Evolutionary conservation across 2,888 invertebrate species (phyloP).

Genomic region (Fragum whitleyi): DNA sequence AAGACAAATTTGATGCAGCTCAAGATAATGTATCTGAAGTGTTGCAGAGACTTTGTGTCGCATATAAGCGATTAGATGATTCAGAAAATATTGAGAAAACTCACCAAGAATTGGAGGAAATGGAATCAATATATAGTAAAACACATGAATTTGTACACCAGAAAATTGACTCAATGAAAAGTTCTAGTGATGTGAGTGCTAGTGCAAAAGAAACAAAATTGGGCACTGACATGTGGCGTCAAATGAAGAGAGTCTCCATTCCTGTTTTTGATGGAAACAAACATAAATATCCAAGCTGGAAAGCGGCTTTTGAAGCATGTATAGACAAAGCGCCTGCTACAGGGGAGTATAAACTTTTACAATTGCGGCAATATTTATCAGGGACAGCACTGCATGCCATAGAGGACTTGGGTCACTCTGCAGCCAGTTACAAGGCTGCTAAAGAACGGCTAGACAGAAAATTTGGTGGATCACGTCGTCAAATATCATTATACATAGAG

Average conservation of each 20-base stretch:
- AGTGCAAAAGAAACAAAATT: not conserved
- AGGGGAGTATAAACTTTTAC: slow-evolving; percentile 2
- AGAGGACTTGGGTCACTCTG: not conserved
- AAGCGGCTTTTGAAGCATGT: slow-evolving; percentile 11
- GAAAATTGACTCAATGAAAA: not conserved
- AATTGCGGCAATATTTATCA: not conserved
- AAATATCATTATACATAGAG: not conserved
- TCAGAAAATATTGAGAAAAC: not conserved
- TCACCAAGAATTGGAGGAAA: not conserved
- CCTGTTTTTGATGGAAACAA: not conserved
- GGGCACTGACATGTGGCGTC: slow-evolving; percentile 1
- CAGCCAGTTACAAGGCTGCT: slow-evolving; percentile 10
- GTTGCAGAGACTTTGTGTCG: not conserved
- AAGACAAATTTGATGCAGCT: not conserved
- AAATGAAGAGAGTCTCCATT: slow-evolving; percentile 6
- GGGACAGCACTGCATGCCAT: slow-evolving; percentile 1
- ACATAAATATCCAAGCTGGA: not conserved
- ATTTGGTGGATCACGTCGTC: not conserved
- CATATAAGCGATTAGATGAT: not conserved
- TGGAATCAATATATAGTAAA: not conserved
- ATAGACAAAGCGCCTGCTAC: not conserved
- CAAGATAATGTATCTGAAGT: not conserved
- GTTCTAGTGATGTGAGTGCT: not conserved
- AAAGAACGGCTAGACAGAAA: slow-evolving; percentile 6
- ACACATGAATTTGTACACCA: not conserved